These are phyloP conservation scores for Leucoraja ocellata DNA, from an alignment of 2,797 vertebrate genomes.

Conservation along the genomic window DNA sequence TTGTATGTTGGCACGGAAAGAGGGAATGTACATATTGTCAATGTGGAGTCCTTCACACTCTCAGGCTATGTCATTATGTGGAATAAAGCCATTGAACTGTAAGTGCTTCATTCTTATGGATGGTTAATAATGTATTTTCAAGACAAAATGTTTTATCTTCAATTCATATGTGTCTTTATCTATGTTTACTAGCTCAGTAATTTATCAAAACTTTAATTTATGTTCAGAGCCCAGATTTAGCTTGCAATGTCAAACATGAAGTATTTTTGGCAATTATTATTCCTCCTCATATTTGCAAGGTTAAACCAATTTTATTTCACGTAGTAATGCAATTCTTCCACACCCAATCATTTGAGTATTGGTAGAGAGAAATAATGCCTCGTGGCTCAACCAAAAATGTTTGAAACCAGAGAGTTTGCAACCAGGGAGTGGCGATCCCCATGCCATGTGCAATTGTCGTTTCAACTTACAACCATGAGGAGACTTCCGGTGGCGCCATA, in stretches of 20 bases:
- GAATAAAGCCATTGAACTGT: conserved; percentile 99
- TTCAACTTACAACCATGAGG: neutral
- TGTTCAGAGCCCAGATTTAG: neutral
- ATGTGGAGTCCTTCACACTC: conserved; percentile 97
- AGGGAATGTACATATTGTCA: conserved; percentile 97
- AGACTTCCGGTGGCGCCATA: too few relatives aligned
- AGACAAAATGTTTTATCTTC: neutral
- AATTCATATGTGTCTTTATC: neutral
- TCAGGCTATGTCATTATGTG: conserved; percentile 99
- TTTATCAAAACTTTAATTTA: neutral
- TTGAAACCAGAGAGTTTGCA: neutral
- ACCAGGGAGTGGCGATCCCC: neutral
- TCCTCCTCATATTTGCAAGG: neutral
- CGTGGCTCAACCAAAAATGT: neutral
- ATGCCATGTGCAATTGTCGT: neutral
- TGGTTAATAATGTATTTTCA: conserved; percentile 45
- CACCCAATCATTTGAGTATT: neutral
- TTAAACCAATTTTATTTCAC: neutral
- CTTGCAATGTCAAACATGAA: neutral
- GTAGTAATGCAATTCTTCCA: neutral
- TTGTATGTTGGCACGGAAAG: conserved; percentile 91
- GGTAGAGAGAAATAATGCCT: neutral
- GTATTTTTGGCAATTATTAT: neutral
- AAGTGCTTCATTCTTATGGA: conserved; percentile 56
- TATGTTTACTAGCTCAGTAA: neutral